Percentiles rank a stretch among this genome's conserved stretches.
Conservation (phyloP, 2,888 invertebrate species). For the Bellardia bayeri region DNA sequence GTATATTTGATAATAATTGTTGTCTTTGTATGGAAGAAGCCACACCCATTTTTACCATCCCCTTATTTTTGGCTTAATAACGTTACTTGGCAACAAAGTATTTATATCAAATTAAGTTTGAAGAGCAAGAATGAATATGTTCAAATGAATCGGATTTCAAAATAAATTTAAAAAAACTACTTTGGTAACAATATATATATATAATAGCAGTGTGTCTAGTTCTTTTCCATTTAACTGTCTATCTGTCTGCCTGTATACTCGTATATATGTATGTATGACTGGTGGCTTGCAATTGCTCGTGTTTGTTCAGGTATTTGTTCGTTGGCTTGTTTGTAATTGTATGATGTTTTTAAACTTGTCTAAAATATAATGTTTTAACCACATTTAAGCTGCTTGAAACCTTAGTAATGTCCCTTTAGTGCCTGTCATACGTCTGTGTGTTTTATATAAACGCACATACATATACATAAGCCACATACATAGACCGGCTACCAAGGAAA, state of each 20-base stretch:
- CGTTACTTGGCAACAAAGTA: too few species aligned
- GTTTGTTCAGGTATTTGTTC: not conserved
- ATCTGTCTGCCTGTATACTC: too few species aligned
- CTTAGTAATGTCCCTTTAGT: conserved; percentile 60
- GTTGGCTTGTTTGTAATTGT: conserved; percentile 23
- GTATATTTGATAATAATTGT: too few species aligned
- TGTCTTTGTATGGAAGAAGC: too few species aligned
- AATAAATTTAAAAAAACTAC: not conserved
- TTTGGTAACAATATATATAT: not conserved
- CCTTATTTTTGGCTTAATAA: too few species aligned
- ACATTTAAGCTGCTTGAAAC: conserved; percentile 56
- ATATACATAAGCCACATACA: not conserved
- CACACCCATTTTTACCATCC: too few species aligned
- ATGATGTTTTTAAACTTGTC: conserved; percentile 15
- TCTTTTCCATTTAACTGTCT: too few species aligned
- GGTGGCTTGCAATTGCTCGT: not conserved
- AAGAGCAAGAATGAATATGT: not conserved
- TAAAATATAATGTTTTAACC: conserved; percentile 44
- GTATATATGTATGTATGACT: not conserved
- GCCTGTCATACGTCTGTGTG: conserved; percentile 34
- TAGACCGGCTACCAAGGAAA: not conserved
- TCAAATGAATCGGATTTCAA: too few species aligned
- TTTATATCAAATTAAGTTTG: too few species aligned
- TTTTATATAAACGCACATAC: not conserved
- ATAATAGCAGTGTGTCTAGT: not conserved